Base-by-base conservation (phyloP, 1,140 invertebrate species). In the Halyomorpha halys region DNA sequence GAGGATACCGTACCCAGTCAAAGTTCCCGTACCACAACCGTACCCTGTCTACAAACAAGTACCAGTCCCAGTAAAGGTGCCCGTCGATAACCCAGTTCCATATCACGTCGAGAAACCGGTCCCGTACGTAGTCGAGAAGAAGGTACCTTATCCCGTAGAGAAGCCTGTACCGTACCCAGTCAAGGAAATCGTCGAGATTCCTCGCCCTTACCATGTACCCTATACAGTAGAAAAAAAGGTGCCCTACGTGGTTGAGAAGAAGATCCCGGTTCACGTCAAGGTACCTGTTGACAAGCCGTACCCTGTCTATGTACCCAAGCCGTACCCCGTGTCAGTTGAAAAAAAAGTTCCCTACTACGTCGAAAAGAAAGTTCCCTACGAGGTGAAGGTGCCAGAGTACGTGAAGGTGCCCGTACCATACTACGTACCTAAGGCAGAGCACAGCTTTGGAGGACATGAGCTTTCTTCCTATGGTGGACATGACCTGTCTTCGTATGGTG, bases 1-100 rank as follows among this genome's bases (percentile, higher is more conserved):
- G 59, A 60, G 64, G 21, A 67, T 70, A 3, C 66, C 66, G 0
- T 47, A 56, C 25, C 65, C 67, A 15, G 68, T 85, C 25, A 82
- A 85, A 68, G 86, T 84, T 66, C 84, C 84, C 71, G 83, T 89
- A 56, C 82, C 83, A 2, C 81, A 82, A 73, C 78, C 78, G 63
- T 81, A 82, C 0, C 72, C 78, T 18, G 81, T 81, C 66, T 81
- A 78, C 25, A 76, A 81, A 44, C 80, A 85, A 39, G 64, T 70
- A 3, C 69, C 68, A 18, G 65, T 68, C 5, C 64, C 64, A 1
- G 30, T 44, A 6, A 61, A 65, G 44, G 64, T 65, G 14, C 56
- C 60, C 11, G 27, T 19, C 47, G 60, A 61, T 16, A 53, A 53
- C 4, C 49, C 49, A 21, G 16, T 53, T 8, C 49, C 49, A 9